phyloP scores from a whole-genome alignment of 1,140 invertebrate species.

The Lepeophtheirus salmonis region DNA sequence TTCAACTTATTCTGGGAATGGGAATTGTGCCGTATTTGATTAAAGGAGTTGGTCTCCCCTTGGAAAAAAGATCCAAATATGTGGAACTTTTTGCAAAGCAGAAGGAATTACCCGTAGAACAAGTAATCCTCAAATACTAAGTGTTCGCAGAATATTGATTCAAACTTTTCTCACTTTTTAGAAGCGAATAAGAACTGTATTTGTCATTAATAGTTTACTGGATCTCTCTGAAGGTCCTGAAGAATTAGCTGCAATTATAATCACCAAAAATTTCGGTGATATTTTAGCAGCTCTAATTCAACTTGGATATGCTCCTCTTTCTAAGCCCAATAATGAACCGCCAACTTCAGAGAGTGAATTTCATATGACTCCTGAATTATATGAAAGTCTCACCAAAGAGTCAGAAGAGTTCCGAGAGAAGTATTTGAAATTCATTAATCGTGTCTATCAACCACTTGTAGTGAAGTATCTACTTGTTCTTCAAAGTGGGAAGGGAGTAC shows the following conservation, averaged over 20 bases:
- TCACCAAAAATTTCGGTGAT: conserved; percentile 16
- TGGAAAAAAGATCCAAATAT: conserved; percentile 12
- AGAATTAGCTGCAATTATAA: background rate
- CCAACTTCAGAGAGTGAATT: background rate
- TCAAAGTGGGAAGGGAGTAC: conserved; percentile 3
- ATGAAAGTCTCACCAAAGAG: background rate
- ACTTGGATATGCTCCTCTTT: conserved; percentile 3
- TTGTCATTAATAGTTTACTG: background rate
- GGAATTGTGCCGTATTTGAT: conserved; percentile 13
- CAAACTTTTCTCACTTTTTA: background rate
- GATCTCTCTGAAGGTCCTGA: background rate
- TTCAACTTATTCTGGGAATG: conserved; percentile 11
- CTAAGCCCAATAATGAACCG: background rate
- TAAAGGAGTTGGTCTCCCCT: conserved; percentile 5
- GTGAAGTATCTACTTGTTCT: conserved; percentile 15
- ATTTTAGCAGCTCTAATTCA: conserved; percentile 15
- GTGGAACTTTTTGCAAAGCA: background rate
- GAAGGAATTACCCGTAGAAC: background rate
- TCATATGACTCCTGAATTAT: conserved; percentile 14
- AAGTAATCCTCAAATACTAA: background rate
- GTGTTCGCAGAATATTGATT: background rate
- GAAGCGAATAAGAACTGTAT: background rate
- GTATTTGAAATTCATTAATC: background rate
- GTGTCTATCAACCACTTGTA: conserved; percentile 8
- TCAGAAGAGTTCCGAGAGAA: background rate